A percentile compares a stretch with the other conserved stretches of the same genome.
These are phyloP conservation scores for Dilophus febrilis DNA, from an alignment of 2,888 invertebrate genomes.

Conservation along the genomic window DNA sequence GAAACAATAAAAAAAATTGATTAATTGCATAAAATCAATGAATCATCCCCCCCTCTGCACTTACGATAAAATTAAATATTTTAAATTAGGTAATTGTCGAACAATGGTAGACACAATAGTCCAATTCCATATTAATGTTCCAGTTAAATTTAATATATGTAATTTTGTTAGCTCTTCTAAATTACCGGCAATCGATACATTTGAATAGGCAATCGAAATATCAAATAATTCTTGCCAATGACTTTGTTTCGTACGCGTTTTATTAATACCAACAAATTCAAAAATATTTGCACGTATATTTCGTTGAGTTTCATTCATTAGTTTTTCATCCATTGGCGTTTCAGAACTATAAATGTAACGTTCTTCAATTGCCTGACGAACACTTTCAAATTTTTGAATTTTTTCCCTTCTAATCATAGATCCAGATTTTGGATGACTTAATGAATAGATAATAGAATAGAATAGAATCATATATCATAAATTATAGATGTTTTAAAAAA, in stretches of 20 bases:
- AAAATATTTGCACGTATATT: slow-evolving; percentile 66
- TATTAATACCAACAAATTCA: slow-evolving; percentile 82
- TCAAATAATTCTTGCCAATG: slow-evolving; percentile 18
- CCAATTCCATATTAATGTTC: slow-evolving; percentile 29
- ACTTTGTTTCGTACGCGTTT: slow-evolving; percentile 47
- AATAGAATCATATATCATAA: neutral
- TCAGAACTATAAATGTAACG: slow-evolving; percentile 36
- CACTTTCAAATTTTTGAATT: slow-evolving; percentile 50
- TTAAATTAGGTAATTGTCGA: slow-evolving; percentile 24
- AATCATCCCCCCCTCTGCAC: too few species aligned
- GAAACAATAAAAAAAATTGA: too few species aligned
- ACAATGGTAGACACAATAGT: slow-evolving; percentile 25
- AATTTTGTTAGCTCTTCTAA: slow-evolving; percentile 33
- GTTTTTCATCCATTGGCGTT: slow-evolving; percentile 40
- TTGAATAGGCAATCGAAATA: slow-evolving; percentile 23
- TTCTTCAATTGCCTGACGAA: slow-evolving; percentile 54
- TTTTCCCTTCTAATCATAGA: slow-evolving; percentile 78
- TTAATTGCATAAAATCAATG: slow-evolving; percentile 4
- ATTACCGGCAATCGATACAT: slow-evolving; percentile 47
- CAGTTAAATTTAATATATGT: slow-evolving; percentile 23
- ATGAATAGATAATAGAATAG: too few species aligned
- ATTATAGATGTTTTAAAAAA: neutral
- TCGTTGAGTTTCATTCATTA: slow-evolving; percentile 46
- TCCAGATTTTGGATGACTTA: slow-evolving; percentile 64
- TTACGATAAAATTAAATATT: slow-evolving; percentile 24